These are phyloP conservation scores for Drosophila ochracea DNA, from an alignment of 2,888 invertebrate species.

Conservation along the genomic window DNA sequence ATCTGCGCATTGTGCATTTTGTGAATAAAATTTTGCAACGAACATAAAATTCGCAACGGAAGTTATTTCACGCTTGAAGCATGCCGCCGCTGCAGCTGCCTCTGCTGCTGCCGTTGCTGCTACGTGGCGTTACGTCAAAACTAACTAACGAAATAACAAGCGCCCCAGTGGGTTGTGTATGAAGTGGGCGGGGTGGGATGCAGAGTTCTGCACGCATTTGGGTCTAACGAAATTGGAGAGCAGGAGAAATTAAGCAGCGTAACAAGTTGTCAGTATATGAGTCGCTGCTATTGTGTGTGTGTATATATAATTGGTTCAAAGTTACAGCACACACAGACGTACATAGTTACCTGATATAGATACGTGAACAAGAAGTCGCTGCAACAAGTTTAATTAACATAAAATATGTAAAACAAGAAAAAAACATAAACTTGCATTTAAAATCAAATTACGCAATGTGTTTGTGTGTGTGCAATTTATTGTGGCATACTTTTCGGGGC, in stretches of 20 bases:
- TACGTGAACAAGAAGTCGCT: slow-evolving; percentile 47
- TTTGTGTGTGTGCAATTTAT: slow-evolving; percentile 25
- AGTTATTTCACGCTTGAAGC: slow-evolving; percentile 82
- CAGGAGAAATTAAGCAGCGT: slow-evolving; percentile 71
- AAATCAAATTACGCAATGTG: slow-evolving; percentile 53
- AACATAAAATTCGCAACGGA: slow-evolving; percentile 81
- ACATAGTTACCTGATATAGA: slow-evolving; percentile 25
- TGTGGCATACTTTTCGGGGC: slow-evolving; percentile 45
- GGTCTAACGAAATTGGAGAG: slow-evolving; percentile 27
- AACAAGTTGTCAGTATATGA: slow-evolving; percentile 62
- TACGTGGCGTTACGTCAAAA: slow-evolving; percentile 60
- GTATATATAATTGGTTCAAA: slow-evolving; percentile 73
- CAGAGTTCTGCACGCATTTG: not conserved
- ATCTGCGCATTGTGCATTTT: slow-evolving; percentile 76
- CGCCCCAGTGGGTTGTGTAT: slow-evolving; percentile 17
- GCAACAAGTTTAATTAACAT: slow-evolving; percentile 81
- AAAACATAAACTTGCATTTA: slow-evolving; percentile 51
- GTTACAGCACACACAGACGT: slow-evolving; percentile 38
- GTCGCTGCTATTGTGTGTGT: slow-evolving; percentile 9
- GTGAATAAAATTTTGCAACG: slow-evolving; percentile 75
- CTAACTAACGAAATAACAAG: slow-evolving; percentile 75
- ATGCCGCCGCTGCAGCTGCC: slow-evolving; percentile 13
- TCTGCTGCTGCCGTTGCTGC: slow-evolving; percentile 13
- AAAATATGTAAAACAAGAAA: slow-evolving; percentile 64
- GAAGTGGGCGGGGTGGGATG: slow-evolving; percentile 7